Base-by-base conservation (phyloP, 2,888 invertebrate genomes). In the Colostygia pectinataria region DNA sequence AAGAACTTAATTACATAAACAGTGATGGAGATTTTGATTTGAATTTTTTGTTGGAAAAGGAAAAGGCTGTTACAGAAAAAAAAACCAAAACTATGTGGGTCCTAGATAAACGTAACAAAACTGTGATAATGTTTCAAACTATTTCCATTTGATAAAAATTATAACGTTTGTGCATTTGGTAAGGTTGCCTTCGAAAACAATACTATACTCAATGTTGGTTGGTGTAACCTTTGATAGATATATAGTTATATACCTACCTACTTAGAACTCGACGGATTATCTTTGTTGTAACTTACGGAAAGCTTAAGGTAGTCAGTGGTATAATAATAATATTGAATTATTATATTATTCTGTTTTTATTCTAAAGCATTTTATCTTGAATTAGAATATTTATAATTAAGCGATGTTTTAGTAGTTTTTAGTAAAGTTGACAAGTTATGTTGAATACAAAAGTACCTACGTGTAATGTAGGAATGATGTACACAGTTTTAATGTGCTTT, bases 401-500 rank as follows among this genome's bases (percentile, higher is more conserved):
- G n/a, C n/a, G n/a, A n/a, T 20, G 20, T 20, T 20, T 20, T 20
- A 20, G 20, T 20, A 6, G 6, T 20, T 20, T 20, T 6, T 6
- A 4, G n/a, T 12, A 13, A 38, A 24, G 6, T 39, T 23, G 29
- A 41, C 40, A 44, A 36, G 36, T 51, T 12, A 45, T 51, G 20
- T 45, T 41, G 37, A 41, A 40, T 27, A 65, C 63, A 67, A 63
- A 47, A 36, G 74, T 79, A 77, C 77, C 80, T 81, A 78, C 80
- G 53, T 61, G 53, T 69, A 51, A 58, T 44, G 77, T 79, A 77
- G 82, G 78, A 71, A 53, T 50, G 38, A 40, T 59, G 8, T 36
- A 25, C 27, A 10, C 36, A 38, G 15, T 27, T 23, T 23, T 4
- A 15, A 27, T 39, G 20, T 39, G 12, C 15, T 18, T 15, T n/a